Conservation (phyloP, 1,140 invertebrate genomes). For the Reticulitermes speratus region DNA sequence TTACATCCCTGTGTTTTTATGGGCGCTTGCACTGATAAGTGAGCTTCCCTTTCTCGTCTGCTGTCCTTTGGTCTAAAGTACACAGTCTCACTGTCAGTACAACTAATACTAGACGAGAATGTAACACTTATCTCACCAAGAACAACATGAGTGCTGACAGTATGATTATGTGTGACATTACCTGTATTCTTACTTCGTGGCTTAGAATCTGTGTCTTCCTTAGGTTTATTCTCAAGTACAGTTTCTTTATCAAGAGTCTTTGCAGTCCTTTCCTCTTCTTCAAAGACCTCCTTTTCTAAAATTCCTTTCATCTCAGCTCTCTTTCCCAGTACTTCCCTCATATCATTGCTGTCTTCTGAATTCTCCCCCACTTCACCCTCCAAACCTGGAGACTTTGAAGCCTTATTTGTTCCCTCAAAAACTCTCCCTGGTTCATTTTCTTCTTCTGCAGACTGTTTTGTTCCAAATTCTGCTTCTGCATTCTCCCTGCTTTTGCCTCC, state of each 20-base stretch:
- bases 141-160: background rate
- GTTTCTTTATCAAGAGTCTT: too few species aligned
- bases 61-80: background rate
- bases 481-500: background rate
- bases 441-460: background rate
- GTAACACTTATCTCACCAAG: background rate
- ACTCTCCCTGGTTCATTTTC: background rate
- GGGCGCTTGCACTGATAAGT: background rate
- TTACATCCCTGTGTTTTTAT: background rate
- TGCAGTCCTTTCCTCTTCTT: background rate
- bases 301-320: too few species aligned
- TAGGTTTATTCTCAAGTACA: background rate
- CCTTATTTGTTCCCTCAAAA: background rate
- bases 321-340: too few species aligned
- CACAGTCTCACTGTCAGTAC: background rate
- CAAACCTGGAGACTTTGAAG: background rate
- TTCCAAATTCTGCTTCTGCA: background rate
- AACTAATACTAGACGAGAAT: background rate
- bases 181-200: background rate
- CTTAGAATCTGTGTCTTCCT: background rate
- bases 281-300: background rate
- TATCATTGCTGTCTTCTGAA: background rate
- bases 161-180: background rate
- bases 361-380: background rate
- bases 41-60: background rate